phyloP scores from a whole-genome alignment of 2,888 invertebrate species.

The Euclidia mi region DNA sequence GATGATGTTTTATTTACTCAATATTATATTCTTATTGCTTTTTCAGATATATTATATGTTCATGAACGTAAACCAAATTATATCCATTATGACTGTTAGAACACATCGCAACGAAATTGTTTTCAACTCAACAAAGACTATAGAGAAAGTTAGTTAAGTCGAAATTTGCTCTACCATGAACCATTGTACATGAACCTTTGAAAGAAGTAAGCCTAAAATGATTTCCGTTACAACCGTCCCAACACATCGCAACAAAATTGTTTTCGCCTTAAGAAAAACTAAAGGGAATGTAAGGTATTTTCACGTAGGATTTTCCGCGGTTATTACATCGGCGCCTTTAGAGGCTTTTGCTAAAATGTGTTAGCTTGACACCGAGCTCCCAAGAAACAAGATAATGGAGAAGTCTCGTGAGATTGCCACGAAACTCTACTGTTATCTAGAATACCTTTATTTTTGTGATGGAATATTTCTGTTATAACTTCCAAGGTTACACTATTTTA shows the following conservation, averaged over 20 bases:
- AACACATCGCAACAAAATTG: constrained; percentile 1
- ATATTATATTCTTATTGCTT: too few species aligned
- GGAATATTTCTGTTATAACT: constrained; percentile 12
- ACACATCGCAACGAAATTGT: too few species aligned
- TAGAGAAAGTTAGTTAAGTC: too few species aligned
- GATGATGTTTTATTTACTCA: too few species aligned
- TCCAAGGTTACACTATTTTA: neutral
- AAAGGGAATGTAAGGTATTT: constrained; percentile 14
- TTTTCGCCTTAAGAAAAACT: constrained; percentile 10
- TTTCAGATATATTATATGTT: too few species aligned
- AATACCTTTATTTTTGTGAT: constrained; percentile 4
- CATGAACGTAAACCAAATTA: too few species aligned
- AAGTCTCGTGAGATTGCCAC: constrained; percentile 23
- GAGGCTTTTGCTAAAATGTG: constrained; percentile 28
- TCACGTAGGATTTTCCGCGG: constrained; percentile 13
- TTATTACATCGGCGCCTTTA: constrained; percentile 23
- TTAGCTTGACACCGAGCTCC: constrained; percentile 24
- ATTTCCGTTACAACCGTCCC: neutral
- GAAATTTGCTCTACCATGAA: too few species aligned
- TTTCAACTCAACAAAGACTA: too few species aligned
- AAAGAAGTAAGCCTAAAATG: too few species aligned
- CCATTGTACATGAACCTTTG: too few species aligned
- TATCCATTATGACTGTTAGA: too few species aligned
- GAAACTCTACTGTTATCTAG: constrained; percentile 24
- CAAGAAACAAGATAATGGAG: constrained; percentile 35